Conservation (phyloP, 2,888 invertebrate species). For the Alloplasta piceator region DNA sequence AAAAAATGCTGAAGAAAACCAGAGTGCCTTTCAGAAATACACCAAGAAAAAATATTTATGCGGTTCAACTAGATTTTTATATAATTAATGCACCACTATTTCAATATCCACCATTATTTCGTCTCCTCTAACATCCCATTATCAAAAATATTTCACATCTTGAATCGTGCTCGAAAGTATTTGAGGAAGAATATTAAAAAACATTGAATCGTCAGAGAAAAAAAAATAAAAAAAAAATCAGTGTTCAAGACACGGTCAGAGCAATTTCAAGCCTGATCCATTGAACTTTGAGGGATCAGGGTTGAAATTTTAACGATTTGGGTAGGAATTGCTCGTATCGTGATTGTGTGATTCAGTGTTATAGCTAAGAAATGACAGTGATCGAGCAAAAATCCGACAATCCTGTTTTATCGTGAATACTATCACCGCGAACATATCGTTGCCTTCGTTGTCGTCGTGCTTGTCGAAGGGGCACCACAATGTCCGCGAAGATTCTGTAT, state of each 20-base stretch:
- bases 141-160: too few species aligned
- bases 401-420: constrained; percentile 51
- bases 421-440: constrained; percentile 51
- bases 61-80: too few species aligned
- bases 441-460: constrained; percentile 25
- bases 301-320: neutral
- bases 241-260: neutral
- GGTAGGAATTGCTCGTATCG: neutral
- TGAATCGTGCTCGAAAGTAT: too few species aligned
- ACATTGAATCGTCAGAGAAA: neutral
- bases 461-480: constrained; percentile 23
- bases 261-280: neutral
- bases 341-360: neutral
- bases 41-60: too few species aligned
- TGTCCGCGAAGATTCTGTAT: constrained; percentile 34
- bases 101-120: too few species aligned
- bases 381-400: constrained; percentile 53
- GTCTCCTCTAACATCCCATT: too few species aligned
- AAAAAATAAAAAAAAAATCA: neutral
- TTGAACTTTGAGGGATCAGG: neutral
- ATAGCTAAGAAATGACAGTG: constrained; percentile 39
- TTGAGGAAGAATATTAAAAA: neutral
- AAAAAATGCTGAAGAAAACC: too few species aligned
- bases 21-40: too few species aligned
- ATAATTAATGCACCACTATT: too few species aligned